These are phyloP conservation scores for Acanthurus leucopareius DNA, from an alignment of 2,797 vertebrate species.

Conservation along the genomic window DNA sequence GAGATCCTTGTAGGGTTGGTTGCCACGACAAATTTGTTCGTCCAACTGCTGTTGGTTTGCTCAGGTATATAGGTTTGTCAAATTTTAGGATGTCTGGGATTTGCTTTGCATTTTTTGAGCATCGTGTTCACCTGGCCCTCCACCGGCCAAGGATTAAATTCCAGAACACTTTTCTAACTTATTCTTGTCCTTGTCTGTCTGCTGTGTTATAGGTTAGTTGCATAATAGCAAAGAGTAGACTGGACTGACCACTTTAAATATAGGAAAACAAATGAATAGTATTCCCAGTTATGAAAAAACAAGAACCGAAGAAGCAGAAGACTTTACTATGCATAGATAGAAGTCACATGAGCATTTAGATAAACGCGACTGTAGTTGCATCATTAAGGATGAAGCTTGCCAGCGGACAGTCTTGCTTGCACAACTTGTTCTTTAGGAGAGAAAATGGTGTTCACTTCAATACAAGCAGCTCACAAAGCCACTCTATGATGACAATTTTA, in stretches of 20 bases:
- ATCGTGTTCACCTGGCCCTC: background rate
- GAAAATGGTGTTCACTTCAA: constrained; percentile 13
- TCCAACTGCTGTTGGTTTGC: background rate
- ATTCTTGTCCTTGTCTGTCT: background rate
- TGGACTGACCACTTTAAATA: background rate
- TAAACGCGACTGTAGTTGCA: constrained; percentile 10
- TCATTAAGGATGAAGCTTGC: constrained; percentile 6
- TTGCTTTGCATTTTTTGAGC: background rate
- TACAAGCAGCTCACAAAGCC: background rate
- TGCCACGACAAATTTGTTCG: background rate
- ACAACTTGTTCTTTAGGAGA: background rate
- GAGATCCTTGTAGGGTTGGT: background rate
- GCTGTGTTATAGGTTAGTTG: background rate
- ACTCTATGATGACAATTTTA: background rate
- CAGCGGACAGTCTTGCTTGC: constrained; percentile 17
- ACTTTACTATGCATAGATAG: background rate
- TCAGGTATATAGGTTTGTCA: background rate
- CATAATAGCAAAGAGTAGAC: background rate
- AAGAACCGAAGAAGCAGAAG: background rate
- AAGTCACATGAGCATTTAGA: background rate
- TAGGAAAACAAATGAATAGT: background rate
- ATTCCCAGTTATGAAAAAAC: background rate
- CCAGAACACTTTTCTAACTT: background rate
- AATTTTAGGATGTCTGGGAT: background rate
- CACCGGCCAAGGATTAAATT: constrained; percentile 7